Percentiles rank a stretch among this genome's conserved stretches.
Conservation (phyloP, 1,140 invertebrate genomes). For the Nephotettix cincticeps region DNA sequence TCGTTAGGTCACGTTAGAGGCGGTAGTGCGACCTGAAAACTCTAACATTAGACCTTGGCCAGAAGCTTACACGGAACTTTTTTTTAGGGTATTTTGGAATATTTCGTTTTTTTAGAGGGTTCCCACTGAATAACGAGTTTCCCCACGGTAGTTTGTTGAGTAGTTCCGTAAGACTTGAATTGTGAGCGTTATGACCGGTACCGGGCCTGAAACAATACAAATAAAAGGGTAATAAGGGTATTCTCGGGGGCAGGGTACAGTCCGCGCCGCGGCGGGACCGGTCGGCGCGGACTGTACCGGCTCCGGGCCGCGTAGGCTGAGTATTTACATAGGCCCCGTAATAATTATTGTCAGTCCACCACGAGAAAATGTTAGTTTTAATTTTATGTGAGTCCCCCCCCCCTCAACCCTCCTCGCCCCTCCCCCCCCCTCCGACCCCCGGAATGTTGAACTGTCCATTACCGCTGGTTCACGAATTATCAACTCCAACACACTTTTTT, state of each 20-base stretch:
- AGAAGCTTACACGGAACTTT: too few species aligned
- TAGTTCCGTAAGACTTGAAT: too few species aligned
- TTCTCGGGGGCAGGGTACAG: background rate
- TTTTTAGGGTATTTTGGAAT: too few species aligned
- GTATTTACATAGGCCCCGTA: slow-evolving; percentile 22
- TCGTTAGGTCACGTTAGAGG: too few species aligned
- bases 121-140: too few species aligned
- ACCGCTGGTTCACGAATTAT: background rate
- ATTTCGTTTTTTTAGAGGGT: too few species aligned
- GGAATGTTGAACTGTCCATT: slow-evolving; percentile 5
- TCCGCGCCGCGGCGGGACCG: background rate
- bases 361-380: slow-evolving; percentile 23
- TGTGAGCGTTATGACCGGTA: too few species aligned
- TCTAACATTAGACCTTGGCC: too few species aligned
- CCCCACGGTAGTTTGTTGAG: too few species aligned
- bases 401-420: background rate
- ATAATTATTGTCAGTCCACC: slow-evolving; percentile 19
- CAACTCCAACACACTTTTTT: background rate
- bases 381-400: slow-evolving; percentile 23
- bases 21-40: too few species aligned
- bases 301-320: background rate
- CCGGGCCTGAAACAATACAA: background rate
- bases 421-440: background rate
- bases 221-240: background rate
- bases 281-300: slow-evolving; percentile 10